These are phyloP conservation scores for Caenorhabditis latens DNA, from an alignment of 1,140 invertebrate species.

Conservation along the genomic window DNA sequence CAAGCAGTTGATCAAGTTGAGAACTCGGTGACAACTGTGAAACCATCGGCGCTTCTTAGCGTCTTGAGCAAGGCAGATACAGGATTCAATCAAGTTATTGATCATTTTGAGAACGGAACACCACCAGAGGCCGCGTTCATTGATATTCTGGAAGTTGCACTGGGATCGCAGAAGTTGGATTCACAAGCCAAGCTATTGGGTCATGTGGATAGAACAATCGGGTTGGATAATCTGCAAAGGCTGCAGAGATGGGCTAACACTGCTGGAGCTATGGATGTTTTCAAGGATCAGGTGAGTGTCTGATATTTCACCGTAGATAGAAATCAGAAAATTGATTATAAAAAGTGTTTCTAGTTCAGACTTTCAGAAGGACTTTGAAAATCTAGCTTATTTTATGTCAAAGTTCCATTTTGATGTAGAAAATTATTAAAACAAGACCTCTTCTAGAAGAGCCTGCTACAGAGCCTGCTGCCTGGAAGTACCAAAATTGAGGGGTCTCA, in stretches of 20 bases:
- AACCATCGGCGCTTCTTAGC: slow-evolving; percentile 75
- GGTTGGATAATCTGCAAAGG: slow-evolving; percentile 76
- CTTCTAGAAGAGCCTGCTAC: no score
- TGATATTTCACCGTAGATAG: background rate
- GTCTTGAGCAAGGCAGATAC: slow-evolving; percentile 75
- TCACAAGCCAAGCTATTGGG: slow-evolving; percentile 76
- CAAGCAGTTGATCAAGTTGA: slow-evolving; percentile 62
- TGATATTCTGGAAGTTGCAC: slow-evolving; percentile 75
- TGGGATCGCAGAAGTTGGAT: slow-evolving; percentile 76
- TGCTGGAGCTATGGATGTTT: slow-evolving; percentile 75
- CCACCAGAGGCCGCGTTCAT: slow-evolving; percentile 75
- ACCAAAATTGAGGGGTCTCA: no score
- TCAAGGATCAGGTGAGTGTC: slow-evolving; percentile 75
- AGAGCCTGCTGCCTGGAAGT: no score
- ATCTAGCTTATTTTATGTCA: no score
- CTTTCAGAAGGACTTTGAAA: no score
- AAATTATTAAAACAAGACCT: no score
- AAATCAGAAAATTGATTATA: no score
- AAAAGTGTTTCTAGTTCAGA: no score
- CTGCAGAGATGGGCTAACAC: slow-evolving; percentile 77
- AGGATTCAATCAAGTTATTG: slow-evolving; percentile 77
- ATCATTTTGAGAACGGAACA: slow-evolving; percentile 76
- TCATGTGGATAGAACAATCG: slow-evolving; percentile 76
- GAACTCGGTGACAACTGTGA: slow-evolving; percentile 71
- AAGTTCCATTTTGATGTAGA: no score